Base-by-base conservation (phyloP, 1,140 invertebrate genomes). In the Epicauta chinensis region DNA sequence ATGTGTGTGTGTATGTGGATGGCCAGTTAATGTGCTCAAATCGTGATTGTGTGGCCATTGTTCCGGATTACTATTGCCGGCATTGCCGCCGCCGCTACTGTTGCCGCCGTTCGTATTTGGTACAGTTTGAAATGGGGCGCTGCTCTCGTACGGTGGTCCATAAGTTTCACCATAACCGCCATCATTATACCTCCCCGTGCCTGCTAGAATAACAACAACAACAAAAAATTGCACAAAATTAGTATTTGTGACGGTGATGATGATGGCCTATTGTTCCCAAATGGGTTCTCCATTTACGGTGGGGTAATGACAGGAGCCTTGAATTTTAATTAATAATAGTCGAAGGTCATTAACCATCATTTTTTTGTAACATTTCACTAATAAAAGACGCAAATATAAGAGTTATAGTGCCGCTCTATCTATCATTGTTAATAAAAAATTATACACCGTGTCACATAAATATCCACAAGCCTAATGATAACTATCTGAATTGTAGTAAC, bases 61-160 rank as follows among this genome's bases (percentile, higher is more conserved):
- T 60, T 72, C 76, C 48, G 66, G 59, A 58, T 75, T 77, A 11
- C 74, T 73, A 56, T 75, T 75, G 12, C 77, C 78, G 57, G 81
- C 80, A 37, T 79, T 83, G 32, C 23, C 23, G 23, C 23, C 23
- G 23, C 23, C 7, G 7, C 23, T 23, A 23, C 23, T 23, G 23
- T 7, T 7, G 23, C 23, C 23, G 23, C 23, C 23, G 23, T 23
- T 23, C 23, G 23, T 23, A 23, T 23, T 23, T 11, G 89, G 88
- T 62, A 93, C 91, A 47, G 86, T 84, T 73, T 89, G 88, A 70
- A 89, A 93, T 45, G 83, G 78, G 53, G 80, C 77, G 39, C 78
- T 76, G 39, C 78, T 76, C 59, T 91, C 87, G 61, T 86, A 88
- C 7, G 81, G 77, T 35, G 76, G 70, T 31, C 74, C 76, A 63